phyloP scores from a whole-genome alignment of 2,113 vertebrate genomes.

The Pholis gunnellus region DNA sequence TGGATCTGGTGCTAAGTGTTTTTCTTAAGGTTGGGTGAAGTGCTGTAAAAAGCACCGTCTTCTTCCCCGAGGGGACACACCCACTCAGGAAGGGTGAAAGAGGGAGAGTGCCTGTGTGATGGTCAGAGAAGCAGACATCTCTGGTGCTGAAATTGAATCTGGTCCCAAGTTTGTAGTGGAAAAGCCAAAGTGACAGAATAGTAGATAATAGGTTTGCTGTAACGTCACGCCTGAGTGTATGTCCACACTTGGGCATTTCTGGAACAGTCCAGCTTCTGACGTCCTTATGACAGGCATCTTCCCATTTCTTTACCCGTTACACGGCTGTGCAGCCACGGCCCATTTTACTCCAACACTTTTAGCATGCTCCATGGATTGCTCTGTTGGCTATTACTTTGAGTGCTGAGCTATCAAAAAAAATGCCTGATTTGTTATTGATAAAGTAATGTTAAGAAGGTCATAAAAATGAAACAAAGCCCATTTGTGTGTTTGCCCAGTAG shows the following conservation, averaged over 20 bases:
- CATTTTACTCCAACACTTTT: slow-evolving; percentile 71
- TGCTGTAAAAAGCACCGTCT: slow-evolving; percentile 78
- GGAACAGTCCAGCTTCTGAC: slow-evolving; percentile 81
- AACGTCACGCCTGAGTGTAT: slow-evolving; percentile 84
- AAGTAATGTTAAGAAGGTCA: slow-evolving; percentile 76
- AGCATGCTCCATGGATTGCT: slow-evolving; percentile 70
- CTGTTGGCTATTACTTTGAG: slow-evolving; percentile 72
- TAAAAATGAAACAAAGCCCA: slow-evolving; percentile 76
- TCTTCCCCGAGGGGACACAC: slow-evolving; percentile 74
- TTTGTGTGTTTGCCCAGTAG: slow-evolving; percentile 62
- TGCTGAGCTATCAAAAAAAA: slow-evolving; percentile 80
- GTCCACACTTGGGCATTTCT: slow-evolving; percentile 85
- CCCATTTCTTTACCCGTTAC: slow-evolving; percentile 74
- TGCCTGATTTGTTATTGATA: slow-evolving; percentile 83
- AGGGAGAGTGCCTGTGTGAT: slow-evolving; percentile 53
- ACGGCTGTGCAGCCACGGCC: slow-evolving; percentile 71
- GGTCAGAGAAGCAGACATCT: slow-evolving; percentile 79
- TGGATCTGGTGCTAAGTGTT: slow-evolving; percentile 79
- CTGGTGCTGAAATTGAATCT: slow-evolving; percentile 84
- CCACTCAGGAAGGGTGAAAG: slow-evolving; percentile 63
- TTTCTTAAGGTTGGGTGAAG: slow-evolving; percentile 74
- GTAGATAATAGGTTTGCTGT: slow-evolving; percentile 87
- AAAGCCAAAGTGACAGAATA: slow-evolving; percentile 85
- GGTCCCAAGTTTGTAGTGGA: slow-evolving; percentile 83
- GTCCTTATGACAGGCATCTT: slow-evolving; percentile 80